These are phyloP conservation scores for Dioctria linearis DNA, from an alignment of 2,888 invertebrate genomes.

Conservation along the genomic window DNA sequence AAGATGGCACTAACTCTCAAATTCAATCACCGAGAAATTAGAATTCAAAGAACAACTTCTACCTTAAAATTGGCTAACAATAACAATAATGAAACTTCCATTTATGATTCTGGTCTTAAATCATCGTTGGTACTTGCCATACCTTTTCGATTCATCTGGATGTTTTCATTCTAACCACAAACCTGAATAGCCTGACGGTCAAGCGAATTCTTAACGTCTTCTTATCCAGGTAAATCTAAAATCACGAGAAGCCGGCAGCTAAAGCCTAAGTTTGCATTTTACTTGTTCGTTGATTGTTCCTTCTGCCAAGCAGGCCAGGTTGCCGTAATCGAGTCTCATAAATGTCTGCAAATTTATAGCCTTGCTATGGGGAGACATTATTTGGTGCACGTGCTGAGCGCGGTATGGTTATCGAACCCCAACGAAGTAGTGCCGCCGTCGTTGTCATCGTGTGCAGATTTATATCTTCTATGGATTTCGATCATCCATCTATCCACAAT, in stretches of 20 bases:
- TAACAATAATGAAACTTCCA: too few relatives aligned
- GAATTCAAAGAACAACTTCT: neutral
- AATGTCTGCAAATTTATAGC: neutral
- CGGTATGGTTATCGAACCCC: constrained; percentile 1
- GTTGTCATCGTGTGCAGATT: constrained; percentile 13
- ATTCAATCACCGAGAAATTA: too few relatives aligned
- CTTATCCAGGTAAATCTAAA: neutral
- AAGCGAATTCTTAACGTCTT: neutral
- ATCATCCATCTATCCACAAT: neutral
- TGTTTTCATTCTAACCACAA: neutral
- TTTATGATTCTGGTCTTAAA: neutral
- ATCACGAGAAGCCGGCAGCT: neutral
- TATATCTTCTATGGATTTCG: neutral
- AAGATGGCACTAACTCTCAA: too few relatives aligned
- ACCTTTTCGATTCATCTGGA: too few relatives aligned
- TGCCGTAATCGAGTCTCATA: neutral
- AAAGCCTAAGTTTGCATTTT: neutral
- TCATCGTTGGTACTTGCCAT: too few relatives aligned
- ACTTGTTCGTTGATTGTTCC: neutral
- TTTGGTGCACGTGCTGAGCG: constrained; percentile 25
- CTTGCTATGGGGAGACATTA: neutral
- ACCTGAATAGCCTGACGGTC: neutral
- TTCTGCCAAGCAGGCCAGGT: neutral
- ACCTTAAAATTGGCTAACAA: neutral
- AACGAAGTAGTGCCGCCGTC: neutral